phyloP scores from a whole-genome alignment of 1,140 invertebrate genomes.

The Drosophila bocqueti region DNA sequence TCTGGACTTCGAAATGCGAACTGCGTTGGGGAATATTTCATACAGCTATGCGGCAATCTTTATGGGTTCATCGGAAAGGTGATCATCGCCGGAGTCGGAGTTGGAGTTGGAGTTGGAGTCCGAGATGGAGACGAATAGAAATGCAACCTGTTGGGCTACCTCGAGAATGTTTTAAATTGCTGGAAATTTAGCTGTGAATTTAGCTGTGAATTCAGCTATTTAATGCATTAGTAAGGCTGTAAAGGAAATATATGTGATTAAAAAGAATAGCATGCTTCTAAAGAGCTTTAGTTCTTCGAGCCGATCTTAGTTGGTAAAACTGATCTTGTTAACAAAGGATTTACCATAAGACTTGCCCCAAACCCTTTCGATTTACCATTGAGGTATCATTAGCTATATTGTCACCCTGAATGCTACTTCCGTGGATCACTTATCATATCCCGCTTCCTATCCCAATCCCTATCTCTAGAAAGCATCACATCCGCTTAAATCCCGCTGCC shows the following conservation, averaged over 20 bases:
- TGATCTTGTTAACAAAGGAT: not conserved
- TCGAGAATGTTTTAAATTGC: slow-evolving; percentile 52
- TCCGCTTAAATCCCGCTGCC: not conserved
- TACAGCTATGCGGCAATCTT: slow-evolving; percentile 77
- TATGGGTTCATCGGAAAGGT: slow-evolving; percentile 80
- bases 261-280: not conserved
- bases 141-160: slow-evolving; percentile 70
- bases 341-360: no score
- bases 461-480: slow-evolving; percentile 30
- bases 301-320: not conserved
- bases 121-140: slow-evolving; percentile 39
- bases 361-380: not conserved
- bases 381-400: not conserved
- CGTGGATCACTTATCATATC: not conserved
- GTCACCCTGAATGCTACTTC: not conserved
- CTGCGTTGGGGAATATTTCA: slow-evolving; percentile 64
- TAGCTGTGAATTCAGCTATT: slow-evolving; percentile 20
- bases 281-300: not conserved
- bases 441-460: not conserved
- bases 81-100: slow-evolving; percentile 63
- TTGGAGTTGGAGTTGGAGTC: slow-evolving; percentile 25
- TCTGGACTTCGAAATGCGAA: slow-evolving; percentile 5
- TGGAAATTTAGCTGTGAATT: slow-evolving; percentile 17
- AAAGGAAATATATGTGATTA: not conserved
- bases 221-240: slow-evolving; percentile 14